Evolutionary conservation across 1,140 invertebrate genomes (phyloP).

Genomic region (Lysiphlebus fabarum): DNA sequence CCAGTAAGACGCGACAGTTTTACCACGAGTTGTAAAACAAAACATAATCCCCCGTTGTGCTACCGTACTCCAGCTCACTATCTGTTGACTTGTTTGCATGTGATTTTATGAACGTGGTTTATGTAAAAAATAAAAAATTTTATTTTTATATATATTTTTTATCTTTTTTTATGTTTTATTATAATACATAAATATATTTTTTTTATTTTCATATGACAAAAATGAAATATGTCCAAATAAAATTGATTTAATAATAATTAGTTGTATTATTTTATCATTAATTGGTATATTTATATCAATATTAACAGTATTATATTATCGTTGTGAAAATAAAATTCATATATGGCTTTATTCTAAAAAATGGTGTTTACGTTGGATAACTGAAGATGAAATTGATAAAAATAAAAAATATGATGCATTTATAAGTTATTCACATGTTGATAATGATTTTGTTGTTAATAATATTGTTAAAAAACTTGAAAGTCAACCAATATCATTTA

Average conservation of each 20-base stretch:
- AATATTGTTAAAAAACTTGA: constrained; percentile 67
- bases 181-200: too few relatives aligned
- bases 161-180: too few relatives aligned
- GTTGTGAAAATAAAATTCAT: constrained; percentile 64
- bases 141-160: too few relatives aligned
- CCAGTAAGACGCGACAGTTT: constrained; percentile 46
- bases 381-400: constrained; percentile 71
- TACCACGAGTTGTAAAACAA: constrained; percentile 54
- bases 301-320: too few relatives aligned
- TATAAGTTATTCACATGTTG: constrained; percentile 80
- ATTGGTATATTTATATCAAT: too few relatives aligned
- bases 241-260: too few relatives aligned
- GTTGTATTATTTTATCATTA: too few relatives aligned
- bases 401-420: constrained; percentile 84
- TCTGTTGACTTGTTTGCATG: constrained; percentile 37
- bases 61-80: constrained; percentile 48
- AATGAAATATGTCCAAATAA: too few relatives aligned
- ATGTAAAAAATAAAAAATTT: too few relatives aligned
- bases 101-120: constrained; percentile 9
- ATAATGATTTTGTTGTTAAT: constrained; percentile 71
- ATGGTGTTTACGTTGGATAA: constrained; percentile 64
- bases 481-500: constrained; percentile 60
- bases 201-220: too few relatives aligned
- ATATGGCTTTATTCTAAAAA: constrained; percentile 69
- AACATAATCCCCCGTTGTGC: constrained; percentile 52